A percentile compares a stretch with the other conserved stretches of the same genome.
phyloP scores from a whole-genome alignment of 2,797 vertebrate genomes.

The Urocyon cinereoargenteus region DNA sequence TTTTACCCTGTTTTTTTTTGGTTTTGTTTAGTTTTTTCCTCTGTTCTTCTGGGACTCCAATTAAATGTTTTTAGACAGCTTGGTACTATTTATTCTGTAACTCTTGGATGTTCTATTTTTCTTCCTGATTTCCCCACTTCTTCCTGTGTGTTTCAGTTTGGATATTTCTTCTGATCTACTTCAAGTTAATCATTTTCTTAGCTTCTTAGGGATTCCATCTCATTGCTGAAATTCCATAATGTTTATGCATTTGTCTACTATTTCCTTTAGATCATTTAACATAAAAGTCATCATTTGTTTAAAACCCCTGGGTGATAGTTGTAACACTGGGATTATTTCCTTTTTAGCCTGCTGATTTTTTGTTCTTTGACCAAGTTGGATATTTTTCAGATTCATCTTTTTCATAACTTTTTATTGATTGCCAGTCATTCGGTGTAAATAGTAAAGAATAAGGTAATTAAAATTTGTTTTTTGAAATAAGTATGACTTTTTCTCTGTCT shows the following conservation, averaged over 20 bases:
- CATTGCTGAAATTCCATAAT: background rate
- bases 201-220: background rate
- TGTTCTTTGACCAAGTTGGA: background rate
- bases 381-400: background rate
- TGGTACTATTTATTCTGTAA: background rate
- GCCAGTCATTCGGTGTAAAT: background rate
- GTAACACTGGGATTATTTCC: background rate
- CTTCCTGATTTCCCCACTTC: background rate
- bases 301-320: background rate
- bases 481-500: background rate
- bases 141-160: background rate
- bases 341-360: background rate
- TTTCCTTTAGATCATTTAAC: constrained; percentile 22
- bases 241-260: background rate
- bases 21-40: background rate
- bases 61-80: background rate
- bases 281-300: background rate
- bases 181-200: background rate
- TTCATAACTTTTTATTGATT: background rate
- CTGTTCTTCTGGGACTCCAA: background rate
- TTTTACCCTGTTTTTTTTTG: background rate
- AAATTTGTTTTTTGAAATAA: background rate
- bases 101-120: background rate
- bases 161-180: background rate
- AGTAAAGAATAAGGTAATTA: background rate